These are phyloP conservation scores for Rhopilema esculentum DNA, from an alignment of 30 jellyfish, hydroid and myxozoan species.

Conservation along the genomic window DNA sequence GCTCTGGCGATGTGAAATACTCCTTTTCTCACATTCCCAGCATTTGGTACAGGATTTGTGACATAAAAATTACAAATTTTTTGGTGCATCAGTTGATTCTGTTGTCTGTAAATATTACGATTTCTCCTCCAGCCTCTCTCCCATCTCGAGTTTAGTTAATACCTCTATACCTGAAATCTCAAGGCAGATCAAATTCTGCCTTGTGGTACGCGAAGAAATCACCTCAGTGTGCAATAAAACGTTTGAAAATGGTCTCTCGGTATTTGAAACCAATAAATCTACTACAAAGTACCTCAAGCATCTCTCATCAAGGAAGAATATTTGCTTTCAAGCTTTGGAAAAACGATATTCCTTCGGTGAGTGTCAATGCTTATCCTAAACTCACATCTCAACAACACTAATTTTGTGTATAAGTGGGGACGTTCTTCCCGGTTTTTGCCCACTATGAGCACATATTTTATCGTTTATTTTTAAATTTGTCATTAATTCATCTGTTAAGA, in stretches of 20 bases:
- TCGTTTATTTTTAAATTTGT: no score
- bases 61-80: no score
- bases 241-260: not conserved
- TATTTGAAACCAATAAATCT: not conserved
- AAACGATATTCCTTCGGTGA: not conserved
- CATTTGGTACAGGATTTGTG: no score
- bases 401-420: no score
- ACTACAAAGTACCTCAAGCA: not conserved
- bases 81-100: no score
- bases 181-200: no score
- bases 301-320: not conserved
- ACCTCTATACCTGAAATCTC: not conserved
- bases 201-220: not conserved
- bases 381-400: no score
- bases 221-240: not conserved
- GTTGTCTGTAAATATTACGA: no score
- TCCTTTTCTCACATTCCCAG: no score
- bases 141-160: not conserved
- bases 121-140: not conserved
- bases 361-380: not conserved
- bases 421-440: no score
- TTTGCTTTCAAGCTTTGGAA: not conserved
- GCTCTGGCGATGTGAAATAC: not conserved
- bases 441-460: no score
- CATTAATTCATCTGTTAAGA: no score